Percentiles rank a stretch among this genome's conserved stretches.
Conservation (phyloP, 2,888 invertebrate species). For the Exocentrus adspersus region DNA sequence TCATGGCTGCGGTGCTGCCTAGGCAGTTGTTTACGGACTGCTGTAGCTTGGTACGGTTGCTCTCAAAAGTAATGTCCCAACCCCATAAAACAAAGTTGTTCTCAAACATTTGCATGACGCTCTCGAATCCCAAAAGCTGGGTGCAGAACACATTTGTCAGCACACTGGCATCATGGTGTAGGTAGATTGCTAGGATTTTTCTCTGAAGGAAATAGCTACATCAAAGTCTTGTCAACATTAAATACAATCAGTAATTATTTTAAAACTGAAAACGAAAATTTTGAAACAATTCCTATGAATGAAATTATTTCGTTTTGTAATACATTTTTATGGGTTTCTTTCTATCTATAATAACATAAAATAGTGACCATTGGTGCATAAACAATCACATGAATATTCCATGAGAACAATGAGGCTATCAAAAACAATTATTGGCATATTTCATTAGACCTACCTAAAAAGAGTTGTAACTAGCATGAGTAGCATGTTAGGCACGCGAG, state of each 20-base stretch:
- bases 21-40: slow-evolving; percentile 79
- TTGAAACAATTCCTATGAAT: too few relatives aligned
- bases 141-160: slow-evolving; percentile 97
- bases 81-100: slow-evolving; percentile 95
- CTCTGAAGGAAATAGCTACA: slow-evolving; percentile 70
- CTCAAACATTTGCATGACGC: slow-evolving; percentile 87
- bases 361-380: too few relatives aligned
- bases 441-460: too few relatives aligned
- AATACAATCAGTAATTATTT: not conserved
- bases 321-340: too few relatives aligned
- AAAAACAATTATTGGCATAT: too few relatives aligned
- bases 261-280: too few relatives aligned
- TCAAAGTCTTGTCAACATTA: slow-evolving; percentile 13
- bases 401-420: too few relatives aligned
- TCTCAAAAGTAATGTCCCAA: slow-evolving; percentile 94
- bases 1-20: slow-evolving; percentile 84
- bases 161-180: slow-evolving; percentile 96
- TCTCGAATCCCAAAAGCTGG: slow-evolving; percentile 90
- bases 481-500: too few relatives aligned
- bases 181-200: slow-evolving; percentile 91
- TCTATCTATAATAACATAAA: too few relatives aligned
- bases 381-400: too few relatives aligned
- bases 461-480: too few relatives aligned
- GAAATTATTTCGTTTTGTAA: too few relatives aligned
- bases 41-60: slow-evolving; percentile 84